A percentile compares a stretch with the other conserved stretches of the same genome.
Conservation (phyloP, 2,797 vertebrate species). For the Clamator glandarius region DNA sequence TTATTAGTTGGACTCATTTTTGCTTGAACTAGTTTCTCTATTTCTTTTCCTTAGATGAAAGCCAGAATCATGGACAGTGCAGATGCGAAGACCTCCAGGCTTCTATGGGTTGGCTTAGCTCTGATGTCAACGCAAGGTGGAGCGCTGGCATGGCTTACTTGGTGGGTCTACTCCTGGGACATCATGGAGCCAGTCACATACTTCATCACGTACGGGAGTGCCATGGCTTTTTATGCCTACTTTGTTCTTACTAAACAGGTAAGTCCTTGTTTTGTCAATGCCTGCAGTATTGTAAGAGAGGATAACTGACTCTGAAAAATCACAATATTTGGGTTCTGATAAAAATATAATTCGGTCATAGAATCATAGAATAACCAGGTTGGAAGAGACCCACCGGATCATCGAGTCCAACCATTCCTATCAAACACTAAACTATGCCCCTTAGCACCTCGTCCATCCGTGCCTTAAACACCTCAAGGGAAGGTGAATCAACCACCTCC, state of each 20-base stretch:
- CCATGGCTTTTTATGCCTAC: conserved; percentile 90
- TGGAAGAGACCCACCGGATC: too few species aligned
- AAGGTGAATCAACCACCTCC: too few species aligned
- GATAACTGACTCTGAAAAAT: not conserved
- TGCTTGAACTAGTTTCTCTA: not conserved
- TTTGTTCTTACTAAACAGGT: conserved; percentile 93
- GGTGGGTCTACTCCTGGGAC: conserved; percentile 99
- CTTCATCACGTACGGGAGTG: conserved; percentile 91
- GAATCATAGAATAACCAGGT: too few species aligned
- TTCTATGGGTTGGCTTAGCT: conserved; percentile 89
- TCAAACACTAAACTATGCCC: too few species aligned
- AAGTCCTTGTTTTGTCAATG: not conserved
- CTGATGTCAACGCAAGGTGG: conserved; percentile 91
- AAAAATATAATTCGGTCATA: not conserved
- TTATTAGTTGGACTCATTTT: not conserved
- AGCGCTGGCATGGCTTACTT: conserved; percentile 92
- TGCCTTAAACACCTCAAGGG: too few species aligned
- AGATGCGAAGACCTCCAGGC: conserved; percentile 77
- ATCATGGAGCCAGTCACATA: conserved; percentile 97
- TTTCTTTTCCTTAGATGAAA: conserved; percentile 81
- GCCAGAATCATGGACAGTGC: conserved; percentile 77
- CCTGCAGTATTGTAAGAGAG: not conserved
- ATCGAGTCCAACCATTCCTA: too few species aligned
- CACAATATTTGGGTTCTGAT: not conserved
- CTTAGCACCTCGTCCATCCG: too few species aligned